Base-by-base conservation (phyloP, 1,140 invertebrate genomes). In the Chironomus striatipennis region DNA sequence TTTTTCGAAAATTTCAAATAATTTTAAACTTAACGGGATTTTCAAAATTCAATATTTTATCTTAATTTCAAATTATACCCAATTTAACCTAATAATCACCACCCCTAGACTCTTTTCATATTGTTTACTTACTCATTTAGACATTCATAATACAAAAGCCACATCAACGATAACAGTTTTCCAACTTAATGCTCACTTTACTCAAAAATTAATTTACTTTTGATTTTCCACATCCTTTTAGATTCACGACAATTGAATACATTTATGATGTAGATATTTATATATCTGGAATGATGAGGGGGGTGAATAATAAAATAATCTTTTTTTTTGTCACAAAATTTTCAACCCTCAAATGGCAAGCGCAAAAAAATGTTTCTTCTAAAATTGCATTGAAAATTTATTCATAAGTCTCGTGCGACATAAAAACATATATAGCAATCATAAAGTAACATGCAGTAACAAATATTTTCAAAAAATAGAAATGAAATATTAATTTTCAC, bases 191-290 rank as follows among this genome's bases (percentile, higher is more conserved):
- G 65, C 65, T 70, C 65, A 20, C 17, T 70, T 70, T 20, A 21
- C 65, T 21, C 7, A 9, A 70, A 70, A 70, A 70, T 70, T 70
- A 70, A 70, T 70, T 70, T 21, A 10, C 20, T 70, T 70, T 70
- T 70, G 65, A 70, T 70, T 70, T 70, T 70, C 65, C 65, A 70
- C 65, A 70, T 70, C 65, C 18, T 20, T 70, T 21, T 20, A 70
- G n/a, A 57, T 57, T n/a, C n/a, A 5, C n/a, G 12, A 57, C 47
- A 57, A 57, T 57, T 57, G 47, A 57, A 57, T 57, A 57, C 24
- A 34, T 34, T 34, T 34, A 34, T 34, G 24, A 34, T 34, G 24
- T 34, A 34, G 24, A 34, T 34, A 34, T 34, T 34, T 5, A 34
- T 57, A 57, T n/a, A 57, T 57, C 47, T 5, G 12, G 12, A n/a